Evolutionary conservation across 2,888 invertebrate species (phyloP).

Genomic region (Tuberolachnus salignus): DNA sequence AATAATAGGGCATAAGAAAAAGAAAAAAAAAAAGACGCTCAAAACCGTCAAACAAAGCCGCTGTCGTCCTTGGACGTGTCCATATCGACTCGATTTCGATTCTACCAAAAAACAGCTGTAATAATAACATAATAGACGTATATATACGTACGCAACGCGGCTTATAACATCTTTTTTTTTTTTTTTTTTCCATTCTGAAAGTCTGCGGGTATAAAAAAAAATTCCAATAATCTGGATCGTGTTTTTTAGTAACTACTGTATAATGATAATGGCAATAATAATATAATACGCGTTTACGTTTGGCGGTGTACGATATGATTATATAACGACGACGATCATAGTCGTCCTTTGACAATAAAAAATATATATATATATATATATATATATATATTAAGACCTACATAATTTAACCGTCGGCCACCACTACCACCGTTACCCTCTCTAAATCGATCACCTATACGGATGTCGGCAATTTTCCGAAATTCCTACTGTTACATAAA

Average conservation of each 20-base stretch:
- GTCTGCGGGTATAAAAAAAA: no score
- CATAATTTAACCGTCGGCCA: not conserved
- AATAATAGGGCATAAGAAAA: not conserved
- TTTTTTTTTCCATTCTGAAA: no score
- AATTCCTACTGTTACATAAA: constrained; percentile 32
- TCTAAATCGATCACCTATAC: constrained; percentile 25
- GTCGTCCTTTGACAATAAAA: not conserved
- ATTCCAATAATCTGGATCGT: no score
- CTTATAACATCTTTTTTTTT: no score
- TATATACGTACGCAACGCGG: no score
- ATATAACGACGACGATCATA: not conserved
- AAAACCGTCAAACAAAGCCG: not conserved
- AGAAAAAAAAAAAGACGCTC: no score
- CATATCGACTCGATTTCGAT: not conserved
- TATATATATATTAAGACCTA: no score
- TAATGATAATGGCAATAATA: no score
- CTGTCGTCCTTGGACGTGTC: not conserved
- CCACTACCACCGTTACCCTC: not conserved
- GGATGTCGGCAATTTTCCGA: constrained; percentile 31
- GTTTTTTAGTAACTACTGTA: no score
- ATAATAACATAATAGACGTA: no score
- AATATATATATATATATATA: no score
- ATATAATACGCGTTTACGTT: not conserved
- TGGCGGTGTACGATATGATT: not conserved
- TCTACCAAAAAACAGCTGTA: no score